Conservation (phyloP, 2,888 invertebrate genomes). For the Yponomeuta cagnagella region DNA sequence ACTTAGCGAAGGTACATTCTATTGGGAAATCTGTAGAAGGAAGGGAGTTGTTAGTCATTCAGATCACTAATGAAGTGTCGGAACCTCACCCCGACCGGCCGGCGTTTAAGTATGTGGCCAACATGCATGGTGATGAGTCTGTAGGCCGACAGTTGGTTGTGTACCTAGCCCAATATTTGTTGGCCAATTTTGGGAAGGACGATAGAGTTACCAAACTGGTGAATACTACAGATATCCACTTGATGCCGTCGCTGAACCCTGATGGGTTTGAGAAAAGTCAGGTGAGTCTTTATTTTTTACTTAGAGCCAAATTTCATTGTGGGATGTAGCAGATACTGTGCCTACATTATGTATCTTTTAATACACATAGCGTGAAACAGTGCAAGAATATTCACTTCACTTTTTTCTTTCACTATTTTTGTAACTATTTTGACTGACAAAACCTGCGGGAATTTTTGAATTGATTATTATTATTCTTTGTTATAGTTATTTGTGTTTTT, state of each 20-base stretch:
- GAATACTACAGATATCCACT: conserved; percentile 91
- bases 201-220: conserved; percentile 85
- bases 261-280: conserved; percentile 92
- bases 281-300: conserved; percentile 66
- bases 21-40: conserved; percentile 91
- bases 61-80: conserved; percentile 83
- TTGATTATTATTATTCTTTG: too few relatives aligned
- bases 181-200: conserved; percentile 83
- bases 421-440: too few relatives aligned
- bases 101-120: conserved; percentile 95
- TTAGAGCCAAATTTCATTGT: background rate
- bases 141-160: conserved; percentile 90
- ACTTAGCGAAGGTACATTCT: conserved; percentile 80
- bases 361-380: background rate
- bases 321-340: too few relatives aligned
- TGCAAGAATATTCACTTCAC: too few relatives aligned
- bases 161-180: conserved; percentile 88
- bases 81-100: conserved; percentile 79
- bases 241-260: conserved; percentile 99
- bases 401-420: too few relatives aligned
- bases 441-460: too few relatives aligned
- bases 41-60: conserved; percentile 86
- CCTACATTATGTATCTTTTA: too few relatives aligned
- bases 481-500: too few relatives aligned
- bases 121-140: conserved; percentile 97